Evolutionary conservation across 2,113 vertebrate genomes (phyloP).

Genomic region (Fukomys damarensis): DNA sequence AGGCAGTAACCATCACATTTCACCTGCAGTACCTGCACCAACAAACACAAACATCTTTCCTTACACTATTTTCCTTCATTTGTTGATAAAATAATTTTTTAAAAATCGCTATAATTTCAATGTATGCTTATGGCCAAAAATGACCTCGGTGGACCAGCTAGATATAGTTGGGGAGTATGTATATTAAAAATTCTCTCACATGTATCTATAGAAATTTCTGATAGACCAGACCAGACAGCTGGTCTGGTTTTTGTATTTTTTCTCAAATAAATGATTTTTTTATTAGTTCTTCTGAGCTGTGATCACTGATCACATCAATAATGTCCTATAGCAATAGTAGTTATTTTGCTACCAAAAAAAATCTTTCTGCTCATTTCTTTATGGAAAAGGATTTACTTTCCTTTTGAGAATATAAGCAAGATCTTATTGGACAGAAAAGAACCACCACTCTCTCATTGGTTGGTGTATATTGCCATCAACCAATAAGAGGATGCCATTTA

Average conservation of each 20-base stretch:
- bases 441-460: slow-evolving; percentile 48
- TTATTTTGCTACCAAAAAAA: background rate
- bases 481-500: slow-evolving; percentile 75
- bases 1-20: background rate
- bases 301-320: slow-evolving; percentile 23
- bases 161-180: background rate
- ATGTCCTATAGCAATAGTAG: slow-evolving; percentile 52
- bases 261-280: slow-evolving; percentile 27
- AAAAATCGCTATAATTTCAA: background rate
- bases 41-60: background rate
- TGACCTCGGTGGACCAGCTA: background rate
- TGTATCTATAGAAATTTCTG: slow-evolving; percentile 65
- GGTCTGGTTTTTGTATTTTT: slow-evolving; percentile 51
- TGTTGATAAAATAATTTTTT: background rate
- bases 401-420: slow-evolving; percentile 61
- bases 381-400: slow-evolving; percentile 62
- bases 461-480: background rate
- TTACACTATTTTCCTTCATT: background rate
- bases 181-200: slow-evolving; percentile 41
- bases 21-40: background rate
- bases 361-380: slow-evolving; percentile 60
- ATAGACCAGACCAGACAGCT: slow-evolving; percentile 30
- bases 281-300: slow-evolving; percentile 38
- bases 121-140: background rate
- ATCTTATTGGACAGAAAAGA: slow-evolving; percentile 55